A percentile compares a stretch with the other conserved stretches of the same genome.
Evolutionary conservation across 2,888 invertebrate species (phyloP).

Genomic region (Papilio gigon): DNA sequence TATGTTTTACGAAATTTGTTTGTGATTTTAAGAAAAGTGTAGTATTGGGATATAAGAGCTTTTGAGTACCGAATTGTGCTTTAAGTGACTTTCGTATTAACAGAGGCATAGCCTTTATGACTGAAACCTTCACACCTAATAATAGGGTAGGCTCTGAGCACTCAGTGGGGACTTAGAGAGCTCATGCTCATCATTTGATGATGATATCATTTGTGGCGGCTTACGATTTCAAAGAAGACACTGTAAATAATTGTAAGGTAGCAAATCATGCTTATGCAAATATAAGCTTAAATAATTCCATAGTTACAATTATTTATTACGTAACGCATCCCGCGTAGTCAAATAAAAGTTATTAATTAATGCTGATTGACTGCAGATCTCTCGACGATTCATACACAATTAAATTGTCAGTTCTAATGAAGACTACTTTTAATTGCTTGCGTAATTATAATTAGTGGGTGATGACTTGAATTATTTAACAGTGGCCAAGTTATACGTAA

Average conservation of each 20-base stretch:
- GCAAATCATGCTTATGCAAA: not conserved
- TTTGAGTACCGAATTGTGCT: too few species aligned
- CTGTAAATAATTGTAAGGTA: too few species aligned
- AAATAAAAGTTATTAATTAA: constrained; percentile 27
- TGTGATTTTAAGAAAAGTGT: not conserved
- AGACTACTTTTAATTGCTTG: constrained; percentile 43
- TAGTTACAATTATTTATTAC: constrained; percentile 14
- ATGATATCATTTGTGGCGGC: too few species aligned
- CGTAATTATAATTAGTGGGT: constrained; percentile 37
- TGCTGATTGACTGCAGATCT: constrained; percentile 22
- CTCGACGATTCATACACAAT: constrained; percentile 37
- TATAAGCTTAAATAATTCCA: not conserved
- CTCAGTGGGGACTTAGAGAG: too few species aligned
- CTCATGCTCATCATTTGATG: too few species aligned
- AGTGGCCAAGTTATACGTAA: not conserved
- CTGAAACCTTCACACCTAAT: too few species aligned
- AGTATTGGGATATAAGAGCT: too few species aligned
- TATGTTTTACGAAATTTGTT: not conserved
- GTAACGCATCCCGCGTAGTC: constrained; percentile 9
- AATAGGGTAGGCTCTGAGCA: too few species aligned
- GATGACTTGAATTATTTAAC: constrained; percentile 24
- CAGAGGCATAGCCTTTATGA: too few species aligned
- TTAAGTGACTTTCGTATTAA: too few species aligned
- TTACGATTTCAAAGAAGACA: too few species aligned
- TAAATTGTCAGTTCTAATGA: constrained; percentile 45